phyloP scores from a whole-genome alignment of 2,888 invertebrate species.

The Lymantria monacha region DNA sequence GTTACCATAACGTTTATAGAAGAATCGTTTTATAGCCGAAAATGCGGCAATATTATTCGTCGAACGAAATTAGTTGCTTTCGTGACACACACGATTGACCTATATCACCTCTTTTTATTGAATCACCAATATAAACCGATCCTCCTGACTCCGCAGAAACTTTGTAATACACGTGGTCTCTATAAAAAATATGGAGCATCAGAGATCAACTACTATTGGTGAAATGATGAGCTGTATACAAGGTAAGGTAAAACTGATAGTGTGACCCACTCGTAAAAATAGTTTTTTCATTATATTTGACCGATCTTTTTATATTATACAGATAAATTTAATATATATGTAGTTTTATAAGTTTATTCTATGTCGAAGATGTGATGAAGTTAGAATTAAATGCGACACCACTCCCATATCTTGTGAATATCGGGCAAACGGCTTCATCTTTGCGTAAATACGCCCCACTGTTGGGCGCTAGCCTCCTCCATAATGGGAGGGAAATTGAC shows the following conservation, averaged over 20 bases:
- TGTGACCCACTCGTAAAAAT: conserved; percentile 38
- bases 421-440: no score
- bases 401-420: no score
- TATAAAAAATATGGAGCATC: conserved; percentile 29
- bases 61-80: conserved; percentile 52
- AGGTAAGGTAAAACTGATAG: conserved; percentile 38
- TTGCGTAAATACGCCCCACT: no score
- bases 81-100: conserved; percentile 68
- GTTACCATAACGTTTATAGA: conserved; percentile 60
- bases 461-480: no score
- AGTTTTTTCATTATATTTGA: conserved; percentile 36
- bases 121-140: conserved; percentile 41
- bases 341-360: no score
- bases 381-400: no score
- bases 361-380: no score
- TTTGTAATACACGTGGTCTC: conserved; percentile 10
- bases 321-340: conserved; percentile 33
- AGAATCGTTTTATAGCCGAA: conserved; percentile 66
- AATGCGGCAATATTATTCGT: conserved; percentile 55
- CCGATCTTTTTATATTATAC: conserved; percentile 34
- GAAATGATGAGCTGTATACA: conserved; percentile 29
- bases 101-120: conserved; percentile 56
- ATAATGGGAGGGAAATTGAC: no score
- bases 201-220: conserved; percentile 30
- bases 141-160: conserved; percentile 33